Percentiles rank a stretch among this genome's conserved stretches.
Evolutionary conservation across 2,113 vertebrate species (phyloP).

Genomic region (Piaya cayana): DNA sequence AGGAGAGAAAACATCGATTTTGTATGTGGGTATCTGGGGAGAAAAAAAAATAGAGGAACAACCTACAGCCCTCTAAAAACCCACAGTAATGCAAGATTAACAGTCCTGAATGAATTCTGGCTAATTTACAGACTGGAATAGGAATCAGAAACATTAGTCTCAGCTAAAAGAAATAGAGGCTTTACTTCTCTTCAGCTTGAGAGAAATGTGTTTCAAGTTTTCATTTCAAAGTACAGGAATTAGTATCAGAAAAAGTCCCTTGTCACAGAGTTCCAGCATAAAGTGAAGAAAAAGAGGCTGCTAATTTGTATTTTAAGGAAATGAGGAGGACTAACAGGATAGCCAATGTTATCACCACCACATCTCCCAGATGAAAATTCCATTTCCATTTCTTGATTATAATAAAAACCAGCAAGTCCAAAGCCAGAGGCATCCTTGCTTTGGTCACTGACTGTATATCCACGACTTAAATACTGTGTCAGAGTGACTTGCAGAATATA

Average conservation of each 20-base stretch:
- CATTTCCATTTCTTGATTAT: background rate
- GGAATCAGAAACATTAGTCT: background rate
- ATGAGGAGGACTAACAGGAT: background rate
- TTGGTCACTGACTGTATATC: background rate
- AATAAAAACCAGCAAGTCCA: background rate
- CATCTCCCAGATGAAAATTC: background rate
- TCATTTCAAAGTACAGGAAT: background rate
- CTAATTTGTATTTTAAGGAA: background rate
- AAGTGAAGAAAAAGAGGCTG: background rate
- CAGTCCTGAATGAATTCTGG: background rate
- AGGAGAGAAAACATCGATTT: constrained; percentile 14
- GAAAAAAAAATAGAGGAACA: background rate
- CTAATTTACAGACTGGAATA: background rate
- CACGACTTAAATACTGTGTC: rapidly evolving
- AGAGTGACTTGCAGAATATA: rapidly evolving
- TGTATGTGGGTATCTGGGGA: background rate
- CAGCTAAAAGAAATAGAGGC: background rate
- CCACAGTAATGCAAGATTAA: background rate
- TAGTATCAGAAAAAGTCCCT: background rate
- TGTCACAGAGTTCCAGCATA: background rate
- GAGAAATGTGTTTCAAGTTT: background rate
- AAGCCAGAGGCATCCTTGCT: background rate
- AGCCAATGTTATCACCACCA: background rate
- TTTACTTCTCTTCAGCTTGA: background rate
- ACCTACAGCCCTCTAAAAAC: background rate